Evolutionary conservation across 2,888 invertebrate species (phyloP).

Genomic region (Baronia brevicornis): DNA sequence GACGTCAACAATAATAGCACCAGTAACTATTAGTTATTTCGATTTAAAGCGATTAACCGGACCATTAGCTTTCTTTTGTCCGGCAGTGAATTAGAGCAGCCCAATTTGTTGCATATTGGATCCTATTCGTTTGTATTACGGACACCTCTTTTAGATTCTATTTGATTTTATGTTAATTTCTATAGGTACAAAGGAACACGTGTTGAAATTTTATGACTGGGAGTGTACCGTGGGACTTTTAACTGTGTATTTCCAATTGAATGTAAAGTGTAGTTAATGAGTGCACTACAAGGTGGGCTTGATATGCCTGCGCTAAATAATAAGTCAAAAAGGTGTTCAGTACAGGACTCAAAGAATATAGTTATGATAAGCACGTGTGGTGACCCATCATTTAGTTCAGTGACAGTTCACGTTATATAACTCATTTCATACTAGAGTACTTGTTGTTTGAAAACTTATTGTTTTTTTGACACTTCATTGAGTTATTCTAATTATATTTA

Average conservation of each 20-base stretch:
- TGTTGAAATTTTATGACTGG: conserved; percentile 33
- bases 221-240: conserved; percentile 35
- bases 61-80: conserved; percentile 59
- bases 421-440: no score
- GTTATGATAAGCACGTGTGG: no score
- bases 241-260: conserved; percentile 19
- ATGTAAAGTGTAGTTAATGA: conserved; percentile 8
- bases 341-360: no score
- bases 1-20: conserved; percentile 31
- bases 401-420: no score
- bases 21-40: conserved; percentile 20
- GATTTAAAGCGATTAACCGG: conserved; percentile 55
- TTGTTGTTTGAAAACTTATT: no score
- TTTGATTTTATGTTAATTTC: conserved; percentile 27
- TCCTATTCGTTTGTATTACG: conserved; percentile 21
- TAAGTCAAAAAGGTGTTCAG: background rate
- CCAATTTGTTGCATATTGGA: conserved; percentile 14
- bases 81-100: conserved; percentile 18
- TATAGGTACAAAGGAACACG: conserved; percentile 26
- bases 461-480: no score
- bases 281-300: background rate
- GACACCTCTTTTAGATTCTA: conserved; percentile 14
- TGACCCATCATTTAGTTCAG: no score
- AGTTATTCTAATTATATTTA: no score
- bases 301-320: background rate